Evolutionary conservation across 2,797 vertebrate species (phyloP).

Genomic region (Gymnopithys bicolor): DNA sequence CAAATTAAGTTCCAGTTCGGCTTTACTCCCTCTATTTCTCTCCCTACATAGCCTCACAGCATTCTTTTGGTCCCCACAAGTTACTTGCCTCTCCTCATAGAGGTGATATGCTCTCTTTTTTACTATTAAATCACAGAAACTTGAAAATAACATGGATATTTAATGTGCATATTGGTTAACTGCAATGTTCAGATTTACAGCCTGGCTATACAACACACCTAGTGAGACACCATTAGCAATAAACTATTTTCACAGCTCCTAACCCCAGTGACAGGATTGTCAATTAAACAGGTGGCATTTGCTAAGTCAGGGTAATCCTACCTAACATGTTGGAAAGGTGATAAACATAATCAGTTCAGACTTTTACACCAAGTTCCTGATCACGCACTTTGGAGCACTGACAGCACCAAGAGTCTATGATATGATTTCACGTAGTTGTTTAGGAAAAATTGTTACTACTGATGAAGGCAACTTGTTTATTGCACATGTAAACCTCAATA

Average conservation of each 20-base stretch:
- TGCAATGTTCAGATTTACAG: neutral
- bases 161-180: neutral
- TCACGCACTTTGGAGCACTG: neutral
- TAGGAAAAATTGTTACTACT: neutral
- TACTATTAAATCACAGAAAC: neutral
- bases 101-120: neutral
- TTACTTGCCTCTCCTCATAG: neutral
- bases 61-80: neutral
- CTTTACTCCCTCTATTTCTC: neutral
- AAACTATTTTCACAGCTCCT: neutral
- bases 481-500: neutral
- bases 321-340: neutral
- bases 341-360: neutral
- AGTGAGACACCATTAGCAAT: neutral
- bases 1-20: neutral
- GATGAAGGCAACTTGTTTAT: neutral
- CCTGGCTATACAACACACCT: neutral
- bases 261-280: neutral
- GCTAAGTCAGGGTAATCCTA: neutral
- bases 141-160: neutral
- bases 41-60: neutral
- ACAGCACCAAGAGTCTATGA: neutral
- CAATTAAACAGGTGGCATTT: slow-evolving; percentile 4
- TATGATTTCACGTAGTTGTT: neutral
- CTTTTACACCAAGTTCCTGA: neutral